phyloP scores from a whole-genome alignment of 2,113 vertebrate genomes.

The Myiagra hebetior region DNA sequence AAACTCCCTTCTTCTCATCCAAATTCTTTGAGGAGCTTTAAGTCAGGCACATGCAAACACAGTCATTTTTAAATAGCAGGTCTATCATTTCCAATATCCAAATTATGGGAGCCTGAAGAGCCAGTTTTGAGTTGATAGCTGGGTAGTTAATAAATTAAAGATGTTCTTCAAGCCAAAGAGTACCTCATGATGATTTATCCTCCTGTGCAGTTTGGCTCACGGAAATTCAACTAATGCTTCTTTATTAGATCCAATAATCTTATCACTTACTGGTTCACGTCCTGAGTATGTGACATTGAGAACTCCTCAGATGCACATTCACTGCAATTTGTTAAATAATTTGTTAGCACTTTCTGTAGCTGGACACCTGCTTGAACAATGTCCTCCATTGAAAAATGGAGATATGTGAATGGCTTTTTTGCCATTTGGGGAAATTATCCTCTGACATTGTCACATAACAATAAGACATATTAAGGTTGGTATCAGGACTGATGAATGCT shows the following conservation, averaged over 20 bases:
- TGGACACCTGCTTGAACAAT: background rate
- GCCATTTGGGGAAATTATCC: background rate
- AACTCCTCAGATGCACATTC: background rate
- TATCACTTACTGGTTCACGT: background rate
- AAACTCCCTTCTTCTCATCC: background rate
- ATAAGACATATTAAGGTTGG: background rate
- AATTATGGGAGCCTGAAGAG: background rate
- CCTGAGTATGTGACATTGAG: background rate
- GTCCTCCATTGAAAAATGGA: background rate
- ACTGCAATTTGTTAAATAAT: background rate
- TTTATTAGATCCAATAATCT: background rate
- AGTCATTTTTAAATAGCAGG: background rate
- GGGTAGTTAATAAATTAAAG: slow-evolving; percentile 16
- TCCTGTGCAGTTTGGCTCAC: background rate
- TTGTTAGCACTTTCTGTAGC: background rate
- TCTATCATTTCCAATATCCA: background rate
- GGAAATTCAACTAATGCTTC: background rate
- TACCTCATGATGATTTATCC: background rate
- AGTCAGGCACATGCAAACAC: background rate
- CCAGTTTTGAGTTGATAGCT: background rate
- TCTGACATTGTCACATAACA: background rate
- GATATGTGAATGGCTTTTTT: rapidly evolving
- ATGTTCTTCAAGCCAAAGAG: background rate
- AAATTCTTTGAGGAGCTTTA: background rate
- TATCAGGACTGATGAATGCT: background rate